Percentiles rank a stretch among this genome's conserved stretches.
Conservation (phyloP, 2,797 vertebrate genomes). For the Botia kubotai region DNA sequence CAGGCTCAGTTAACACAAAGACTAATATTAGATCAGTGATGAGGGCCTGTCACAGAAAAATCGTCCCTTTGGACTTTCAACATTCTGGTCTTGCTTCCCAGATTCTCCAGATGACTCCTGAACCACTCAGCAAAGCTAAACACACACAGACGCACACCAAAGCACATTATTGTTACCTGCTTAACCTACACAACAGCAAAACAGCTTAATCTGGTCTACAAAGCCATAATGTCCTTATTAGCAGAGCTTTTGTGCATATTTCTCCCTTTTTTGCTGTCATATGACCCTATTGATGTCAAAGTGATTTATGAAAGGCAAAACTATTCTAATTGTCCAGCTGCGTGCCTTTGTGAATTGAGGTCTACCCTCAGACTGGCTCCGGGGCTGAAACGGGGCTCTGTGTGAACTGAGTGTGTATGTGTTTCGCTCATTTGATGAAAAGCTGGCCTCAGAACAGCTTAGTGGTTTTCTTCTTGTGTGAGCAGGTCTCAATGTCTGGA, state of each 20-base stretch:
- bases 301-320: constrained; percentile 63
- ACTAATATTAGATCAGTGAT: constrained; percentile 48
- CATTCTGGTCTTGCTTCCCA: neutral
- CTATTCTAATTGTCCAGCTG: constrained; percentile 62
- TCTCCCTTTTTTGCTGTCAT: constrained; percentile 47
- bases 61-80: constrained; percentile 11
- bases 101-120: constrained; percentile 7
- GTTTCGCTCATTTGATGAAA: constrained; percentile 47
- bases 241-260: constrained; percentile 24
- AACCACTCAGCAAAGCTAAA: constrained; percentile 7
- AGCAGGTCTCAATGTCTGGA: constrained; percentile 41
- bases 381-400: constrained; percentile 12
- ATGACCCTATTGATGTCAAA: constrained; percentile 45
- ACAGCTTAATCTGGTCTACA: constrained; percentile 19
- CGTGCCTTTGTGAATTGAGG: constrained; percentile 50
- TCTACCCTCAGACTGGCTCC: constrained; percentile 41
- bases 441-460: constrained; percentile 50
- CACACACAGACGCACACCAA: constrained; percentile 24
- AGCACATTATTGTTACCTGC: constrained; percentile 19
- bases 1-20: constrained; percentile 33
- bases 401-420: constrained; percentile 24
- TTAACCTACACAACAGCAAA: constrained; percentile 42
- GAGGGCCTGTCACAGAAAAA: constrained; percentile 35
- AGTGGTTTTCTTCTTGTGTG: constrained; percentile 47
- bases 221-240: constrained; percentile 8